A percentile compares a stretch with the other conserved stretches of the same genome.
Conservation (phyloP, 2,797 vertebrate species). For the Acridotheres tristis region DNA sequence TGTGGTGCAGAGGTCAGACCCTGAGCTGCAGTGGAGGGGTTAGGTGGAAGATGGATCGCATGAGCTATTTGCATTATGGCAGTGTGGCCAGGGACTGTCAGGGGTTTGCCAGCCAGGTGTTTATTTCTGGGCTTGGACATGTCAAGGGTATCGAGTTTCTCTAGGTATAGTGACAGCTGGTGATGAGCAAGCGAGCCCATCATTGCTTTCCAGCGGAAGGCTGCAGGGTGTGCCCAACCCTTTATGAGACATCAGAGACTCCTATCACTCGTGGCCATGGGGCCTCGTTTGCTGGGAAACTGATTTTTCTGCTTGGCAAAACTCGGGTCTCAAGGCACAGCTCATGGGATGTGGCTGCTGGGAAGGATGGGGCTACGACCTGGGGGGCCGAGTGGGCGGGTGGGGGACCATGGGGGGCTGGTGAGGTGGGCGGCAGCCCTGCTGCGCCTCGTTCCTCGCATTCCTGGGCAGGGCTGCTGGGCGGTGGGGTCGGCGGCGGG, state of each 20-base stretch:
- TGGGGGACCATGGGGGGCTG: not conserved
- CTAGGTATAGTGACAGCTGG: not conserved
- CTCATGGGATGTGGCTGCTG: not conserved
- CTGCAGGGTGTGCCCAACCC: not conserved
- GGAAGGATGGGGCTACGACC: not conserved
- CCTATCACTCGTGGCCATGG: not conserved
- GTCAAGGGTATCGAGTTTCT: not conserved
- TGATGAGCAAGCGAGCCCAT: not conserved
- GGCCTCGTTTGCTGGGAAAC: not conserved
- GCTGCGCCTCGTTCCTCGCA: conserved; percentile 46
- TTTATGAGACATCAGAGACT: not conserved
- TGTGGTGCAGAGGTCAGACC: not conserved
- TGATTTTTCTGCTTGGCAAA: not conserved
- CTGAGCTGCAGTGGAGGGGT: not conserved
- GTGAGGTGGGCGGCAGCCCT: not conserved
- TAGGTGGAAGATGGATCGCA: not conserved
- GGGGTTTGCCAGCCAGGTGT: not conserved
- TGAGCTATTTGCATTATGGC: not conserved
- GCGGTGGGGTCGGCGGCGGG: not conserved
- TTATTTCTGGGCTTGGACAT: not conserved
- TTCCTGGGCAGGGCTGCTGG: conserved; percentile 58
- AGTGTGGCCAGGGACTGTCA: not conserved
- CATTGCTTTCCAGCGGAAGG: not conserved
- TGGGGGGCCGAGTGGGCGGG: not conserved
- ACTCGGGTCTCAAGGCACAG: not conserved